Evolutionary conservation across 2,113 vertebrate species (phyloP), one percentile per base, ranked within the genome.

Genomic region (Cephalopholis sonnerati): DNA sequence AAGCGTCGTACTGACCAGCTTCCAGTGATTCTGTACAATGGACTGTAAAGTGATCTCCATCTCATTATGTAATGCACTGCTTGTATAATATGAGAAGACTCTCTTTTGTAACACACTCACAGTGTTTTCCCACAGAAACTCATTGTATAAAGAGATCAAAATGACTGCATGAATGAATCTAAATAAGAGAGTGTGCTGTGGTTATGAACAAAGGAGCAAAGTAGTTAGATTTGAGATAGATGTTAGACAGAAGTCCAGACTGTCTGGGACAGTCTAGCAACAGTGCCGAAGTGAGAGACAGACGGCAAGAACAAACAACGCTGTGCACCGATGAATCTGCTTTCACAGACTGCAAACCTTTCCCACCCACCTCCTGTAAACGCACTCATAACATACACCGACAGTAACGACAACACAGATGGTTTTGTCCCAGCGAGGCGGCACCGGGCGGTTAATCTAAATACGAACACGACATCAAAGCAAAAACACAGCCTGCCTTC

Each of bases 401-500:
- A 66, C 83, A 85, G 81, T 48, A 78, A 78, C 81, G 77, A 68
- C 89, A 91, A 92, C 89, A 87, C 87, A 90, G 91, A 91, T 92
- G 91, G 84, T 88, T 92, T 87, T 77, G 73, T 74, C 59, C 79
- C 67, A 81, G 81, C 46, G 61, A 84, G 79, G 79, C 89, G 29
- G 75, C 71, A 64, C 18, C 2, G 41, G 74, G 80, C n/a, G 13
- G 53, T 89, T 91, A 61, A 83, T 90, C 82, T 82, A 79, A 89
- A 90, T 83, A 84, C 81, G 77, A 84, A 77, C 86, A 62, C 58
- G 17, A 77, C 85, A 82, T 88, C 90, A 82, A 84, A 81, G 72
- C 67, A 64, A 67, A 66, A 88, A 71, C 87, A 78, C 74, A 73
- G 77, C 80, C 44, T 59, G 77, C 63, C 73, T 78, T 64, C 68